Evolutionary conservation across 2,797 vertebrate genomes (phyloP).

Genomic region (Nyctalus aviator): DNA sequence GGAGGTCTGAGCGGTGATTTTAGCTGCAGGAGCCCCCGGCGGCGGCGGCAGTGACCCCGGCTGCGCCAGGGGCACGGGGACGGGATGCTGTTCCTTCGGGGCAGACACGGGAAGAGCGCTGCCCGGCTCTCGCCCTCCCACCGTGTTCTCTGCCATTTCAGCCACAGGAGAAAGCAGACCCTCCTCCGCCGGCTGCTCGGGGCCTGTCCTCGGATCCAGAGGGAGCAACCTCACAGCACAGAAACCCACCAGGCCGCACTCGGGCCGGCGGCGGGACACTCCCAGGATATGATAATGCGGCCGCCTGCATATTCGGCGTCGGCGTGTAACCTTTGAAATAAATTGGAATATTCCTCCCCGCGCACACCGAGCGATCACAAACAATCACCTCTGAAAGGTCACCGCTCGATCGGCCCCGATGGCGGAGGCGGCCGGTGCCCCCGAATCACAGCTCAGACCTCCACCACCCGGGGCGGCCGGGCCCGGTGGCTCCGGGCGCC

Average conservation of each 20-base stretch:
- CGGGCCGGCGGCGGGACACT: conserved; percentile 79
- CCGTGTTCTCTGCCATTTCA: too few species aligned
- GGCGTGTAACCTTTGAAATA: conserved; percentile 92
- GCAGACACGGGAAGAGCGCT: not conserved
- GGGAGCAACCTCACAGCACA: conserved; percentile 4
- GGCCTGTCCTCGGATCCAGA: conserved; percentile 74
- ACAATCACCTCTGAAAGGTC: conserved; percentile 90
- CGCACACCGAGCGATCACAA: conserved; percentile 86
- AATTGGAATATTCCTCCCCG: conserved; percentile 90
- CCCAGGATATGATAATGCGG: conserved; percentile 85
- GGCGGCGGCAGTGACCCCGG: too few species aligned
- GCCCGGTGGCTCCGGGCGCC: conserved; percentile 59
- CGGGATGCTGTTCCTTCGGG: conserved; percentile 37
- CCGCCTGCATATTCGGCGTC: conserved; percentile 88
- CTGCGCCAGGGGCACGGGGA: not conserved
- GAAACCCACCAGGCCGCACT: conserved; percentile 65
- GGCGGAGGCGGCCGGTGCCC: conserved; percentile 78
- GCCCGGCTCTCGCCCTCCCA: not conserved
- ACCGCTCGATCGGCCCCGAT: conserved; percentile 82
- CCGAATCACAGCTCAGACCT: too few species aligned
- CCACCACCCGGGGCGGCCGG: too few species aligned
- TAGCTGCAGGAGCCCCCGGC: too few species aligned
- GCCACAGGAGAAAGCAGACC: too few species aligned
- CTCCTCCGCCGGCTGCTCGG: too few species aligned
- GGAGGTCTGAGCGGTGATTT: too few species aligned